Evolutionary conservation across 2,113 vertebrate species (phyloP).

Genomic region (Gallinago jamesoni): DNA sequence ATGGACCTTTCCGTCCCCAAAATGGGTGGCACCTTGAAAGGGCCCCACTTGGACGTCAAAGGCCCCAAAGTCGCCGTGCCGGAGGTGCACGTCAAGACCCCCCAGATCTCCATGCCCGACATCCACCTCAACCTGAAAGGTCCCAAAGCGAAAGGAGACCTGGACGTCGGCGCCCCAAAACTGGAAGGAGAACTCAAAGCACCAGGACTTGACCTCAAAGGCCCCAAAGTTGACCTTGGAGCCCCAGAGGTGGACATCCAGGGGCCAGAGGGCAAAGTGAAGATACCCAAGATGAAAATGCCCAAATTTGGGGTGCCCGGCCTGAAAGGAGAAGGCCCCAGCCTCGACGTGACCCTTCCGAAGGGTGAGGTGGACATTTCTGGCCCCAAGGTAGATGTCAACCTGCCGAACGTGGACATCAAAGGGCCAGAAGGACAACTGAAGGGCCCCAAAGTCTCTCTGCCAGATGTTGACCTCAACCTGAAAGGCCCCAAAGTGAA

Average conservation of each 20-base stretch:
- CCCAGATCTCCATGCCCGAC: constrained; percentile 14
- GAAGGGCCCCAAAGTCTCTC: neutral
- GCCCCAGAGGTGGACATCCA: neutral
- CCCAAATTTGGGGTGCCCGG: neutral
- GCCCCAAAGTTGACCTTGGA: constrained; percentile 30
- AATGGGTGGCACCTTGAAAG: neutral
- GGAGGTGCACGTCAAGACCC: neutral
- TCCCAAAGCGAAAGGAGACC: neutral
- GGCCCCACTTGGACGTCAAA: constrained; percentile 43
- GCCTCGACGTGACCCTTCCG: neutral
- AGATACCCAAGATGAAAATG: neutral
- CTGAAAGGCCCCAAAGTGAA: constrained; percentile 4
- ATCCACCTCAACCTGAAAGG: constrained; percentile 25
- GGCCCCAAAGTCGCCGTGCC: constrained; percentile 63
- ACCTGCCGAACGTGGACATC: neutral
- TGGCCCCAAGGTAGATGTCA: neutral
- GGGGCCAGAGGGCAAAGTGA: neutral
- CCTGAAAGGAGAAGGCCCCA: neutral
- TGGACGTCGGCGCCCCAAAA: neutral
- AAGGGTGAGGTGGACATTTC: neutral
- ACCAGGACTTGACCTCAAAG: constrained; percentile 28
- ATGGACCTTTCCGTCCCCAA: neutral
- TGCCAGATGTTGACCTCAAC: neutral
- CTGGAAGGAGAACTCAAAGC: constrained; percentile 36
- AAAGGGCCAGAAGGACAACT: neutral